phyloP scores from a whole-genome alignment of 2,113 vertebrate genomes.

The Himantopus leucocephalus region DNA sequence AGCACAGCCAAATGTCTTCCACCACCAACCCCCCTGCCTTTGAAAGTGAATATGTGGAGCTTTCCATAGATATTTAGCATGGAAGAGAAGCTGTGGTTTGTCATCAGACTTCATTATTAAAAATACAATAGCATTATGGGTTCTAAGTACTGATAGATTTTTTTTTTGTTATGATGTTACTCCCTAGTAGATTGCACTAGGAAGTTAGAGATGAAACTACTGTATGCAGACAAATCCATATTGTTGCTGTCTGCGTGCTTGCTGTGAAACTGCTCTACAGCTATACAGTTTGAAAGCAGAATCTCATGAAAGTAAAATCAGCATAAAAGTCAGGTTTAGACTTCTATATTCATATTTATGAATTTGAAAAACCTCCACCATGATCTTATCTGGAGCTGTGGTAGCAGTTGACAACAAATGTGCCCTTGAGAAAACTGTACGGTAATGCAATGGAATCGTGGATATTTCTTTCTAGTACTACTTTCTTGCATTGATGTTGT shows the following conservation, averaged over 20 bases:
- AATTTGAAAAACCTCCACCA: conserved; percentile 66
- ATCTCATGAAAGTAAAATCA: conserved; percentile 75
- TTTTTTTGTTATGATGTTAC: neutral
- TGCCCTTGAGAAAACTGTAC: conserved; percentile 67
- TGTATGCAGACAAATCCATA: conserved; percentile 53
- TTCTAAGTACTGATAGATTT: neutral
- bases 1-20: neutral
- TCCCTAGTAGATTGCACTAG: neutral
- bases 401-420: conserved; percentile 68
- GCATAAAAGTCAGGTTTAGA: conserved; percentile 67
- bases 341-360: conserved; percentile 73
- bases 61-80: neutral
- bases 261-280: conserved; percentile 48
- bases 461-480: neutral
- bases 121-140: neutral
- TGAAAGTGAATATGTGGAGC: neutral
- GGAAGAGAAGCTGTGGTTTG: neutral
- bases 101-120: neutral
- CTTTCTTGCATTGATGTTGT: neutral
- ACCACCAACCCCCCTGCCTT: neutral
- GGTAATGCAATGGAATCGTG: neutral
- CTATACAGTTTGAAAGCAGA: conserved; percentile 67
- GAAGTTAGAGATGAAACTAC: conserved; percentile 39
- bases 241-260: conserved; percentile 44
- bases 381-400: conserved; percentile 66